phyloP scores from a whole-genome alignment of 2,888 invertebrate genomes.

The Watsonalla binaria region DNA sequence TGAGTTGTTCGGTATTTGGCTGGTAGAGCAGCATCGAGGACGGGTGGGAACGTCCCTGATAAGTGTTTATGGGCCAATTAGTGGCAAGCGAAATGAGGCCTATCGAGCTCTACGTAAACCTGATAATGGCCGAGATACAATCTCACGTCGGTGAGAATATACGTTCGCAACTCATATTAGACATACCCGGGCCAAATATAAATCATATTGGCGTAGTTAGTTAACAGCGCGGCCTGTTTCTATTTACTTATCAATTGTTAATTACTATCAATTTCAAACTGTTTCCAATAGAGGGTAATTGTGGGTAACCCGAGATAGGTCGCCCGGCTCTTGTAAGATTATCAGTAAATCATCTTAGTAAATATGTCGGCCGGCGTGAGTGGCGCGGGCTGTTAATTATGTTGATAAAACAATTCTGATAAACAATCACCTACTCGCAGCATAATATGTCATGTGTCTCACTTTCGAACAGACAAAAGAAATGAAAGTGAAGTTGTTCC shows the following conservation, averaged over 20 bases:
- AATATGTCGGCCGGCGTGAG: neutral
- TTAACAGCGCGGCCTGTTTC: slow-evolving; percentile 23
- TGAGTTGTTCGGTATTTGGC: slow-evolving; percentile 49
- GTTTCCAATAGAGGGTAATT: slow-evolving; percentile 12
- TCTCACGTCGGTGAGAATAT: slow-evolving; percentile 25
- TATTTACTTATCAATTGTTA: slow-evolving; percentile 19
- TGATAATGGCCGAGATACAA: slow-evolving; percentile 50
- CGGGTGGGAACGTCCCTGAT: slow-evolving; percentile 54
- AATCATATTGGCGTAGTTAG: slow-evolving; percentile 16
- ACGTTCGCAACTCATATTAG: slow-evolving; percentile 15
- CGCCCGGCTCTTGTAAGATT: slow-evolving; percentile 4
- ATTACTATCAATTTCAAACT: slow-evolving; percentile 16
- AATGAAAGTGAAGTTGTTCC: slow-evolving; percentile 21
- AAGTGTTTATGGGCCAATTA: slow-evolving; percentile 68
- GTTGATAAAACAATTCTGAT: neutral
- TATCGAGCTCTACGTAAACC: slow-evolving; percentile 48
- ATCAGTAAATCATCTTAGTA: slow-evolving; percentile 1
- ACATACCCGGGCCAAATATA: slow-evolving; percentile 10
- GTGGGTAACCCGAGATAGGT: slow-evolving; percentile 12
- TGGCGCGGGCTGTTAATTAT: neutral
- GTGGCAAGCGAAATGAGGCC: slow-evolving; percentile 55
- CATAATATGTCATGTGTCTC: slow-evolving; percentile 1
- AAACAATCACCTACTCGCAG: neutral
- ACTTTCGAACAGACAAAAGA: slow-evolving; percentile 24
- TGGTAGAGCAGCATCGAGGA: slow-evolving; percentile 39